Base-by-base conservation (phyloP, 1,140 invertebrate species). In the Dendrolimus kikuchii region DNA sequence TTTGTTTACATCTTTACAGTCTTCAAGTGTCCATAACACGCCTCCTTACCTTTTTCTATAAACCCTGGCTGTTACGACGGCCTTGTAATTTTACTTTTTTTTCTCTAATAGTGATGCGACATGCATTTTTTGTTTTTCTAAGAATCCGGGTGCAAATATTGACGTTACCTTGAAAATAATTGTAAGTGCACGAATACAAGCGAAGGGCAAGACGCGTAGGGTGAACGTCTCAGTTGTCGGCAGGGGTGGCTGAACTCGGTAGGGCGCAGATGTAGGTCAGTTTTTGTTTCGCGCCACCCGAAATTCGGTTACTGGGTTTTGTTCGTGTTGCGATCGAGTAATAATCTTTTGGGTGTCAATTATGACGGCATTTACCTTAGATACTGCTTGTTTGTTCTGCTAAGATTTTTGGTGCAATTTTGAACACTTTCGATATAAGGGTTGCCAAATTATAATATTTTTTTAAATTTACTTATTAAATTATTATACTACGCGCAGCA, bases 251-350 rank as follows among this genome's bases (percentile, higher is more conserved):
- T 81, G 82, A 86, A 86, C 82, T 78, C 76, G 60, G 64, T 72
- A 76, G 81, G 77, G 80, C 78, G 77, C 68, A 60, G 57, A 86
- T 78, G 73, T 86, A 84, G 82, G 82, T 86, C 82, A 86, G 79
- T 84, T 86, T 86, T 86, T 86, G 82, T 86, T 86, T 81, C 79
- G 74, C 79, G 79, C 75, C 70, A 74, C 63, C 71, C 80, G 74
- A 82, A 86, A 81, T 84, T 86, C 82, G 82, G 81, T 86, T 86
- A 86, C 64, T 86, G 59, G 82, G 82, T 81, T 72, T 50, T 51
- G 60, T 63, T 70, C 55, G 64, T 59, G 62, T 57, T 55, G 40
- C 66, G 60, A 66, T 68, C 38, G 53, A 53, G 57, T 53, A 53
- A 52, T 59, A 62, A 57, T 51, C 59, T 49, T 57, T 51, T 57